Conservation (phyloP, 2,797 vertebrate genomes). For the Muscicapa comitata region DNA sequence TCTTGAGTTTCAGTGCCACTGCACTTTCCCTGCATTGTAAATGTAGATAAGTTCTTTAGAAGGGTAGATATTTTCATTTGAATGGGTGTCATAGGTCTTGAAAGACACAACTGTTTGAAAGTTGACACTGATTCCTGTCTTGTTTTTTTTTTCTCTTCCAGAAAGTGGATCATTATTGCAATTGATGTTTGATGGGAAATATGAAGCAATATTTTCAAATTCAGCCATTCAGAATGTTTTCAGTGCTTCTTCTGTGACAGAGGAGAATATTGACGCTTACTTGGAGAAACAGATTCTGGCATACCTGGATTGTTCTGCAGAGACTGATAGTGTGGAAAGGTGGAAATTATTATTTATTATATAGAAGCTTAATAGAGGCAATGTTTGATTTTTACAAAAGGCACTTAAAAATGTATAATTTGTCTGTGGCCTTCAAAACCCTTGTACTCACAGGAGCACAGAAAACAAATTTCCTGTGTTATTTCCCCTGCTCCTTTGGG, state of each 20-base stretch:
- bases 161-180: slow-evolving; percentile 81
- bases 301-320: slow-evolving; percentile 75
- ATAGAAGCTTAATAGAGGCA: background rate
- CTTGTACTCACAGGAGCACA: background rate
- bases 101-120: background rate
- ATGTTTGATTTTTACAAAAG: background rate
- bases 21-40: background rate
- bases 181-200: slow-evolving; percentile 82
- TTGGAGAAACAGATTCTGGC: slow-evolving; percentile 82
- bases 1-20: background rate
- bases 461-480: background rate
- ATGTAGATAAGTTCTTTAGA: background rate
- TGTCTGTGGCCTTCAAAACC: background rate
- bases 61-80: background rate
- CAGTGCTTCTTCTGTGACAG: slow-evolving; percentile 49
- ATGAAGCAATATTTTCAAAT: slow-evolving; percentile 80
- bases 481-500: fast-evolving
- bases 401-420: background rate
- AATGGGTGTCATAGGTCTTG: background rate
- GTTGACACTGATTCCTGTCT: background rate
- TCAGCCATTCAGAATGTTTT: slow-evolving; percentile 78
- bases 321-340: slow-evolving; percentile 79
- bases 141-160: slow-evolving; percentile 53
- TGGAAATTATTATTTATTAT: slow-evolving; percentile 53
- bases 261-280: slow-evolving; percentile 79